Percentiles rank a stretch among this genome's conserved stretches.
phyloP scores from a whole-genome alignment of 2,113 vertebrate genomes.

The Puntigrus tetrazona region DNA sequence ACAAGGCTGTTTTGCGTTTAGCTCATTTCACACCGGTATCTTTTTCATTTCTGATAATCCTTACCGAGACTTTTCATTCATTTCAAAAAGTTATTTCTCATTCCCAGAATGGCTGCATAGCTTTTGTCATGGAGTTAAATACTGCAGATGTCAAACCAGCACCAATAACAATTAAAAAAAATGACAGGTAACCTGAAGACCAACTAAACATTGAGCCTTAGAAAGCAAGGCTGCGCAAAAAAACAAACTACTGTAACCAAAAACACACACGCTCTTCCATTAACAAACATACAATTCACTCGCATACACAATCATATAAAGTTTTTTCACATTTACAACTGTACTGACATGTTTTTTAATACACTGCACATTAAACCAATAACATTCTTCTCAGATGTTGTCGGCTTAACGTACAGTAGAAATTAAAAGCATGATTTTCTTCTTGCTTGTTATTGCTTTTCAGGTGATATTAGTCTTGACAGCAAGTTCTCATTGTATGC shows the following conservation, averaged over 20 bases:
- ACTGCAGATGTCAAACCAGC: conserved; percentile 32
- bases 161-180: background rate
- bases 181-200: background rate
- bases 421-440: background rate
- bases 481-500: background rate
- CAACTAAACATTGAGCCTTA: background rate
- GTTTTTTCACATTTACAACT: conserved; percentile 15
- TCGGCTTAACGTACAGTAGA: background rate
- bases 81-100: background rate
- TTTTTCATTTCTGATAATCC: background rate
- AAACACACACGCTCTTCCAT: background rate
- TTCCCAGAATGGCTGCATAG: conserved; percentile 8
- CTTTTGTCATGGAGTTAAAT: conserved; percentile 21
- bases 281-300: background rate
- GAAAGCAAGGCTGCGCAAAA: background rate
- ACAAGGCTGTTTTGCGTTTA: conserved; percentile 6
- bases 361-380: too few relatives aligned
- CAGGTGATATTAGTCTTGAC: background rate
- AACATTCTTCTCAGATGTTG: background rate
- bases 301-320: background rate
- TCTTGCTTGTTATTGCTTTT: conserved; percentile 12
- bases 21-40: background rate
- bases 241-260: background rate
- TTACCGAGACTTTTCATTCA: background rate
- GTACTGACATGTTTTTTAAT: background rate